phyloP scores from a whole-genome alignment of 2,888 invertebrate genomes.

The Andrena hattorfiana region DNA sequence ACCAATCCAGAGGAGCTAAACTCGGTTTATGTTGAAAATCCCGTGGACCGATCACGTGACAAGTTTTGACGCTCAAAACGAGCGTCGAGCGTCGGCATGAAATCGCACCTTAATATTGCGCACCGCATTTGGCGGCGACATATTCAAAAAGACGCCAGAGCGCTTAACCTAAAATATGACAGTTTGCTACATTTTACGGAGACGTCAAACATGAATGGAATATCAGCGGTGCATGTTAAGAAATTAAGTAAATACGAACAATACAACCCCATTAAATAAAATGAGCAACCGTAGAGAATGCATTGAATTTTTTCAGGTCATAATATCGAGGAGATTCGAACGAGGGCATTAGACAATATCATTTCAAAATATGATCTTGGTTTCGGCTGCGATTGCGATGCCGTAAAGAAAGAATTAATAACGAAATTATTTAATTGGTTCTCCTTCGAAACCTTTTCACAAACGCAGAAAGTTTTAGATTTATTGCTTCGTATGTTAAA shows the following conservation, averaged over 20 bases:
- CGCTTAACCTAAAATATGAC: conserved; percentile 53
- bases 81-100: too few species aligned
- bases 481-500: conserved; percentile 87
- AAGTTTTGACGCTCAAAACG: too few species aligned
- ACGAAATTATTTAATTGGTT: conserved; percentile 89
- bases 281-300: background rate
- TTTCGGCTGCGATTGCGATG: conserved; percentile 88
- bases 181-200: conserved; percentile 6
- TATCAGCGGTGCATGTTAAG: conserved; percentile 76
- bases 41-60: too few species aligned
- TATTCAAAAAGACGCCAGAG: conserved; percentile 40
- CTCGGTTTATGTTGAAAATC: too few species aligned
- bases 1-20: too few species aligned
- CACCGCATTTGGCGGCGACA: conserved; percentile 53
- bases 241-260: conserved; percentile 75
- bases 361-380: conserved; percentile 89
- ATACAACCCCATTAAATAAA: background rate
- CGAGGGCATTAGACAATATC: conserved; percentile 86
- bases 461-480: conserved; percentile 87
- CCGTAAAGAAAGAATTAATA: conserved; percentile 87
- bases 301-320: conserved; percentile 84
- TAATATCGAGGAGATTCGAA: conserved; percentile 87
- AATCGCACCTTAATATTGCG: too few species aligned
- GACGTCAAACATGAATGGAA: conserved; percentile 73
- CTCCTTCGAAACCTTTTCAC: conserved; percentile 85